Conservation (phyloP, 2,888 invertebrate species). For the Schrankia costaestrigalis region DNA sequence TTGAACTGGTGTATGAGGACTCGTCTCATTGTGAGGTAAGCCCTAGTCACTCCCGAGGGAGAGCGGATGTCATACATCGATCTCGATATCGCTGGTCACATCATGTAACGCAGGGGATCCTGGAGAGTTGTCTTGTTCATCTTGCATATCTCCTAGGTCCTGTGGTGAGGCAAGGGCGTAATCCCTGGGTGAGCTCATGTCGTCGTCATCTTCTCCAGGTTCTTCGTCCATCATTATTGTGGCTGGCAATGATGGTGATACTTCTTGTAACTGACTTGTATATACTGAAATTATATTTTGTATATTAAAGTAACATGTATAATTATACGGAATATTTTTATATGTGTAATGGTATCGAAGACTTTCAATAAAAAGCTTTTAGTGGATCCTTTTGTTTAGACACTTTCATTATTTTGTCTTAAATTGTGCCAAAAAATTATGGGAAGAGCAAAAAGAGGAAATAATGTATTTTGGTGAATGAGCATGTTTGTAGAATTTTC, state of each 20-base stretch:
- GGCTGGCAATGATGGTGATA: conserved; percentile 73
- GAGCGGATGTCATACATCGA: conserved; percentile 72
- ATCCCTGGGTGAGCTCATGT: conserved; percentile 62
- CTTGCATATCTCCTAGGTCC: conserved; percentile 14
- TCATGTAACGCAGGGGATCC: conserved; percentile 53
- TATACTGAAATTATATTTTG: conserved; percentile 61
- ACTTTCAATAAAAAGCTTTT: too few relatives aligned
- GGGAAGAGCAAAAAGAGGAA: too few relatives aligned
- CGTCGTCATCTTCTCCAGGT: conserved; percentile 57
- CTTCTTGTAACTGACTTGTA: conserved; percentile 71
- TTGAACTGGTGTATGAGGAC: conserved; percentile 14
- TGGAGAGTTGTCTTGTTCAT: conserved; percentile 44
- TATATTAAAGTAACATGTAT: not conserved
- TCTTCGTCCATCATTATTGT: conserved; percentile 78
- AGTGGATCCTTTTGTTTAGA: too few relatives aligned
- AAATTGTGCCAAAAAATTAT: too few relatives aligned
- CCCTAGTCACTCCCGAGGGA: conserved; percentile 54
- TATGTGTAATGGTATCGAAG: too few relatives aligned
- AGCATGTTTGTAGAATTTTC: too few relatives aligned
- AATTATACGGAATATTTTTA: not conserved
- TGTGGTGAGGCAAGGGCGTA: conserved; percentile 39
- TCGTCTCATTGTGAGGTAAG: conserved; percentile 19
- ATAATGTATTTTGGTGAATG: too few relatives aligned
- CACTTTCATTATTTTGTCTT: too few relatives aligned
- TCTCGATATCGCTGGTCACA: conserved; percentile 63